Evolutionary conservation across 2,888 invertebrate genomes (phyloP).

Genomic region (Agriopis leucophaearia): DNA sequence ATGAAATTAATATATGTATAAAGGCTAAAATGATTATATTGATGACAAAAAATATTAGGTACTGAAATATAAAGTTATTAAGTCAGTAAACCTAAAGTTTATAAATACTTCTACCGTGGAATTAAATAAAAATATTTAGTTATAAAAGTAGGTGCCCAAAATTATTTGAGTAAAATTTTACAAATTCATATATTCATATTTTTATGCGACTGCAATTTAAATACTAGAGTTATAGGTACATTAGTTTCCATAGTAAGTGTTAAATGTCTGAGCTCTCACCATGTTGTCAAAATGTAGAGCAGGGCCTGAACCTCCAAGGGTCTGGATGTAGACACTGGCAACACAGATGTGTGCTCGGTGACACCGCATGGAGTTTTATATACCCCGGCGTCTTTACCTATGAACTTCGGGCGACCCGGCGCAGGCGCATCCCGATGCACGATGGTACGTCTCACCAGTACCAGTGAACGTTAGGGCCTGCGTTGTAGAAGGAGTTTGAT

Average conservation of each 20-base stretch:
- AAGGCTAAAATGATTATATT: too few relatives aligned
- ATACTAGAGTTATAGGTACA: too few relatives aligned
- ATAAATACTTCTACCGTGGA: too few relatives aligned
- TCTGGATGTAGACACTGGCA: slow-evolving; percentile 71
- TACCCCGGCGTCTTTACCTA: slow-evolving; percentile 80
- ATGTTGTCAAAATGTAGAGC: slow-evolving; percentile 56
- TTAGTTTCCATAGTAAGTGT: too few relatives aligned
- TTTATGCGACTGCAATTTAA: neutral
- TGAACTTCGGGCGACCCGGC: slow-evolving; percentile 81
- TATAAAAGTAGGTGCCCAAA: too few relatives aligned
- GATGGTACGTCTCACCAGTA: slow-evolving; percentile 60
- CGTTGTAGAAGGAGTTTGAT: slow-evolving; percentile 23
- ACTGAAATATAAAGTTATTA: too few relatives aligned
- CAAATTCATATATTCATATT: neutral
- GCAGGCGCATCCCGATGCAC: slow-evolving; percentile 73
- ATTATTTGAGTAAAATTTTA: too few relatives aligned
- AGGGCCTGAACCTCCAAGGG: slow-evolving; percentile 51
- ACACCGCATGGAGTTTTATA: slow-evolving; percentile 82
- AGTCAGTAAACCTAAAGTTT: too few relatives aligned
- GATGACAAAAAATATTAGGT: too few relatives aligned
- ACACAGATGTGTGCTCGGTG: slow-evolving; percentile 76
- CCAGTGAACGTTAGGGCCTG: slow-evolving; percentile 27
- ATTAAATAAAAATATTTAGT: too few relatives aligned
- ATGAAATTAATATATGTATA: too few relatives aligned
- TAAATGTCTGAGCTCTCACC: slow-evolving; percentile 55